Evolutionary conservation across 2,888 invertebrate species (phyloP).

Genomic region (Atrina japonica): DNA sequence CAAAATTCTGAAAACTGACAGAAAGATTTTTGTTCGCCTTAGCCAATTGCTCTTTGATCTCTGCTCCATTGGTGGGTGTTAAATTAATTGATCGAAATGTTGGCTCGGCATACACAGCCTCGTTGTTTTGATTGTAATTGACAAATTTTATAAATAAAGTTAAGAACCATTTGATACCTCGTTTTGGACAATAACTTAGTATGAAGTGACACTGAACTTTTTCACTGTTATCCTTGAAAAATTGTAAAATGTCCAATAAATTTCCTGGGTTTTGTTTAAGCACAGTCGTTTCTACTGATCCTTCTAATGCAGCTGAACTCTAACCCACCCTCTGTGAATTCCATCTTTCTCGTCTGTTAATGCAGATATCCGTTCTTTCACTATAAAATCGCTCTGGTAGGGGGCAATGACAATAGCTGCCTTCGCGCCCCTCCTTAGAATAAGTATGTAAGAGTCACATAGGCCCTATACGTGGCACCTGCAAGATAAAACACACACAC

Average conservation of each 20-base stretch:
- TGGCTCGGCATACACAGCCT: constrained; percentile 46
- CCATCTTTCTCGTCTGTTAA: constrained; percentile 27
- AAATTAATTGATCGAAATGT: constrained; percentile 29
- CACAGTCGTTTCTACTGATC: constrained; percentile 13
- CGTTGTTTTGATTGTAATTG: constrained; percentile 36
- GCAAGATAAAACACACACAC: too few species aligned
- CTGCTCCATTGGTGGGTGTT: constrained; percentile 32
- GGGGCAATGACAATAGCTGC: constrained; percentile 43
- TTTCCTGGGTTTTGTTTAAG: constrained; percentile 25
- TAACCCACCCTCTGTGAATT: constrained; percentile 10
- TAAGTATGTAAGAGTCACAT: too few species aligned
- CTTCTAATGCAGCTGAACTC: constrained; percentile 28
- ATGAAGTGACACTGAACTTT: not conserved
- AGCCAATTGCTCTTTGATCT: constrained; percentile 36
- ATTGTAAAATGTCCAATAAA: constrained; percentile 23
- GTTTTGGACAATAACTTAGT: too few species aligned
- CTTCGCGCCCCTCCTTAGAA: constrained; percentile 36
- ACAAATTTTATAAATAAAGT: constrained; percentile 44
- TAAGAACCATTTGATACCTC: constrained; percentile 50
- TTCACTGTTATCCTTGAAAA: constrained; percentile 31
- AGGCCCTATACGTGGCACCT: too few species aligned
- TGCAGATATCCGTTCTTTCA: constrained; percentile 32
- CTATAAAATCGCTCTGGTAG: constrained; percentile 44
- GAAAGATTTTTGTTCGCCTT: constrained; percentile 34
- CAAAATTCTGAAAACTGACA: constrained; percentile 41